These are phyloP conservation scores for Lepidurus packardi DNA, from an alignment of 1,140 invertebrate species.

Conservation along the genomic window DNA sequence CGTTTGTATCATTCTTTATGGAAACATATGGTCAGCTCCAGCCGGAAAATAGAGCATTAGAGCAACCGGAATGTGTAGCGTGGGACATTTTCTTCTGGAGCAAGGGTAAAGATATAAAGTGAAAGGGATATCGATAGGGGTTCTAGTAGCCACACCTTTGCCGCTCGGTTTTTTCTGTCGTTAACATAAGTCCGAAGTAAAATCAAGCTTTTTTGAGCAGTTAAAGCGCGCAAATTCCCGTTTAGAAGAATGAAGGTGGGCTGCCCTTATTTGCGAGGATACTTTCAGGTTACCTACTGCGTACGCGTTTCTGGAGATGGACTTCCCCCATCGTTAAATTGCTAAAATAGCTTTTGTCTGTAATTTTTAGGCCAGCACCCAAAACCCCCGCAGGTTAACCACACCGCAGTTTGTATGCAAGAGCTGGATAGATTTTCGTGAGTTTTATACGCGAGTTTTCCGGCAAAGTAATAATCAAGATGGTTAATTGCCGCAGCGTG, in stretches of 20 bases:
- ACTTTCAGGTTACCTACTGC: background rate
- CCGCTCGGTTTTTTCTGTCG: background rate
- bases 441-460: background rate
- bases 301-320: background rate
- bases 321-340: background rate
- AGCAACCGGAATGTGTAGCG: background rate
- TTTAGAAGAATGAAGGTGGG: no score
- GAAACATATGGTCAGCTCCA: background rate
- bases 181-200: background rate
- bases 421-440: background rate
- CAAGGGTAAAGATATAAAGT: constrained; percentile 17
- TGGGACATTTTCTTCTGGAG: background rate
- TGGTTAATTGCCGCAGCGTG: background rate
- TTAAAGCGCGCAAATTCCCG: no score
- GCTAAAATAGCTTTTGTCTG: no score
- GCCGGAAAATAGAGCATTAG: background rate
- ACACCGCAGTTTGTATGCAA: background rate
- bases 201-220: background rate
- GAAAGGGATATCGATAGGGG: background rate
- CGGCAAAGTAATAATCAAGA: background rate
- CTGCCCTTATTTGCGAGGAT: background rate
- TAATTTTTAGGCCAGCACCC: no score
- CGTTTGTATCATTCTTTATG: background rate
- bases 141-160: constrained; percentile 1
- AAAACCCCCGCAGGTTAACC: no score